Evolutionary conservation across 1,140 invertebrate genomes (phyloP), one percentile per base, ranked within the genome.

Genomic region (Mya arenaria): DNA sequence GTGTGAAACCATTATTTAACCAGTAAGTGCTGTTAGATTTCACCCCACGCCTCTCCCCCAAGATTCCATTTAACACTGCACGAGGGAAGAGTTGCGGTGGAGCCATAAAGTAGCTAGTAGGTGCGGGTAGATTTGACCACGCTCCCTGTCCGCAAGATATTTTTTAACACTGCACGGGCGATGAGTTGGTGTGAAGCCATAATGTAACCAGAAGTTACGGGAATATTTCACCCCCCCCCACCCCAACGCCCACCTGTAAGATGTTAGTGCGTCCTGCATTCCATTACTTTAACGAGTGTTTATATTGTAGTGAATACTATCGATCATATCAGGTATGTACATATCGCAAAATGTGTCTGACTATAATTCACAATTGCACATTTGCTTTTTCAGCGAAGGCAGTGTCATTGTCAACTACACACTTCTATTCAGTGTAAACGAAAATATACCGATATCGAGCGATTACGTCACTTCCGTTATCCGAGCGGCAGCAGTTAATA

Each of bases 351-450:
- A 1, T 15, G n/a, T n/a, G n/a, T n/a, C n/a, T n/a, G n/a, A n/a
- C n/a, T n/a, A n/a, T n/a, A n/a, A n/a, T n/a, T n/a, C n/a, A n/a
- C n/a, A n/a, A n/a, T 10, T 13, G 5, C 41, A 37, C 1, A 5
- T 48, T 0, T 19, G 10, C 8, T 6, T 30, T 73, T 73, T 63
- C 63, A 78, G 75, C 2, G 8, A 66, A n/a, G 75, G 75, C 15
- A 78, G 75, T 39, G 75, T 78, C 17, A 34, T 78, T 23, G 75
- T 39, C 4, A 48, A n/a, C 15, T 78, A 78, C 30, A 34, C 32
- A 1, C 28, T 62, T 17, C 44, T 68, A 13, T 17, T 68, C n/a
- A n/a, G 37, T 23, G 48, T 58, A 19, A 28, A 39, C 3, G 48
- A 78, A 41, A 19, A 4, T 10, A 3, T 44, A 17, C 56, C 75